Percentiles rank a stretch among this genome's conserved stretches.
phyloP scores from a whole-genome alignment of 2,888 invertebrate species.

The Hipparchia semele region DNA sequence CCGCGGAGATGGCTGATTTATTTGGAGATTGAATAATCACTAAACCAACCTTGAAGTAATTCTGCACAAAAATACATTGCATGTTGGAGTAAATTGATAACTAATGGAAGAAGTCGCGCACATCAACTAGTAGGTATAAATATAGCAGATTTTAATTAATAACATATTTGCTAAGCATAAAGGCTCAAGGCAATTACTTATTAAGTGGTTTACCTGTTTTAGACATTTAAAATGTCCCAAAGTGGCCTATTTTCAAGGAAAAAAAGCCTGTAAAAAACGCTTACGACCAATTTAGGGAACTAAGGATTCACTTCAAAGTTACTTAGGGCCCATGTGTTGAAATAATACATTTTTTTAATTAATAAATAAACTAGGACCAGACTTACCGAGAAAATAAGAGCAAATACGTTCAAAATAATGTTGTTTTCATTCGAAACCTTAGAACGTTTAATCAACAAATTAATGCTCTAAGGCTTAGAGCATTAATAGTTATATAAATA shows the following conservation, averaged over 20 bases:
- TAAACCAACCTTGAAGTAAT: too few species aligned
- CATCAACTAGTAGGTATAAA: background rate
- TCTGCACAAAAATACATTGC: background rate
- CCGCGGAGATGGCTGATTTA: too few species aligned
- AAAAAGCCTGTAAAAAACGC: slow-evolving; percentile 2
- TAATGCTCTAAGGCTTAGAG: too few species aligned
- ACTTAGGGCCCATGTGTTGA: background rate
- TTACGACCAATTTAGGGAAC: slow-evolving; percentile 19
- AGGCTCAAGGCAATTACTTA: background rate
- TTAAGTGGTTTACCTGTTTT: background rate
- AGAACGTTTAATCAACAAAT: too few species aligned
- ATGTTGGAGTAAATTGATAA: background rate
- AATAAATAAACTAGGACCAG: background rate
- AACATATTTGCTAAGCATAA: background rate
- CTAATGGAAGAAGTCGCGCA: background rate
- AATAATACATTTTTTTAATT: slow-evolving; percentile 1
- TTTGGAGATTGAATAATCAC: too few species aligned
- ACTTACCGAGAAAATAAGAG: background rate
- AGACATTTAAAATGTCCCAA: too few species aligned
- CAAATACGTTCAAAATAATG: too few species aligned
- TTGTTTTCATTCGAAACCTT: too few species aligned
- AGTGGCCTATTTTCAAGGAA: background rate
- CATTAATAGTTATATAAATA: too few species aligned
- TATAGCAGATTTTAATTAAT: background rate
- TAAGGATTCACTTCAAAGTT: slow-evolving; percentile 4